Percentiles rank a stretch among this genome's conserved stretches.
phyloP scores from a whole-genome alignment of 37 sponge, comb jelly and placozoan genomes.

The Ianthella basta region DNA sequence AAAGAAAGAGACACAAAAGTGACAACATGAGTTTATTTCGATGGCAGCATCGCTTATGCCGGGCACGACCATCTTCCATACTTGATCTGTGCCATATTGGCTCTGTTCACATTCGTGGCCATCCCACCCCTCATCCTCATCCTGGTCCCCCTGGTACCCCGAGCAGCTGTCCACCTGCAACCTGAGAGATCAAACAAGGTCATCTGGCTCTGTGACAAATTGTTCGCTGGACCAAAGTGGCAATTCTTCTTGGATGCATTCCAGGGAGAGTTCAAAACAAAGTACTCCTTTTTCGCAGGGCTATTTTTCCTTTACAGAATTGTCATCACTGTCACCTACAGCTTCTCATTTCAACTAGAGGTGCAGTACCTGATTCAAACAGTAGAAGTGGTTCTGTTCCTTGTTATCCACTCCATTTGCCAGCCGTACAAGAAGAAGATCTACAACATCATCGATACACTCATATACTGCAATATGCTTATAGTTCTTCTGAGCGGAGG shows the following conservation, averaged over 20 bases:
- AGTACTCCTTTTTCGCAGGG: slow-evolving; percentile 19
- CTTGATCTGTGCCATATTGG: background rate
- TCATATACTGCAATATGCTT: slow-evolving; percentile 21
- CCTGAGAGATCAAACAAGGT: background rate
- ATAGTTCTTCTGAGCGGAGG: background rate
- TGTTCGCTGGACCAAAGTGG: slow-evolving; percentile 31
- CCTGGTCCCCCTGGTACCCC: slow-evolving; percentile 12
- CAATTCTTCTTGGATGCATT: slow-evolving; percentile 33
- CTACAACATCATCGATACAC: slow-evolving; percentile 21
- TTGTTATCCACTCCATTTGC: slow-evolving; percentile 13
- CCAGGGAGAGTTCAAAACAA: slow-evolving; percentile 14
- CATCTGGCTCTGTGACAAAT: slow-evolving; percentile 11
- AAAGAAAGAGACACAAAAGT: background rate
- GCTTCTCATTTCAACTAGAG: background rate
- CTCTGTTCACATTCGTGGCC: slow-evolving; percentile 6
- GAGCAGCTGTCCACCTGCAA: background rate
- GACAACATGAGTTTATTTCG: background rate
- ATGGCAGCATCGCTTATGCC: background rate
- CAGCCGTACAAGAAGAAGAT: slow-evolving; percentile 13
- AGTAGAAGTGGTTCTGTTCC: background rate
- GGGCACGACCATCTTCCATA: background rate
- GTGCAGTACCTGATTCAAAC: background rate
- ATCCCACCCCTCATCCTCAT: slow-evolving; percentile 38
- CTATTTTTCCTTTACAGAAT: slow-evolving; percentile 25
- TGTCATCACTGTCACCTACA: background rate